Conservation (phyloP, 2,888 invertebrate genomes). For the Chorisops tibialis region DNA sequence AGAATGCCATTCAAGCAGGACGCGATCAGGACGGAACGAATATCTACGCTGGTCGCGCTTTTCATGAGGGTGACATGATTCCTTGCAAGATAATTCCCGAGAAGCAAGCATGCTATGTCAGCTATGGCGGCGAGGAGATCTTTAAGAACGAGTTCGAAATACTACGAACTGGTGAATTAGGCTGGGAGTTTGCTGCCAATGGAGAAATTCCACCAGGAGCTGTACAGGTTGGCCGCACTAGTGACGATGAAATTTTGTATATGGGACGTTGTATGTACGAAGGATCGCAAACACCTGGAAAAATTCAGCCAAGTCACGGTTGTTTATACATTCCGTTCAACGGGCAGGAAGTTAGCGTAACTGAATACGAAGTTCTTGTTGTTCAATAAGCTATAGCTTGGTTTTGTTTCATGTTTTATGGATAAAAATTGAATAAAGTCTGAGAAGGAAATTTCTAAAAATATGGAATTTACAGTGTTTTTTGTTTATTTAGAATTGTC, state of each 20-base stretch:
- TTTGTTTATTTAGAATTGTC: too few species aligned
- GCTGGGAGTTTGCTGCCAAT: conserved; percentile 62
- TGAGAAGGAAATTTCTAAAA: too few species aligned
- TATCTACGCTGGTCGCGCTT: conserved; percentile 71
- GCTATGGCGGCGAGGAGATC: conserved; percentile 62
- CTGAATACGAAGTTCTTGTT: conserved; percentile 51
- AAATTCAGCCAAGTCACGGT: conserved; percentile 59
- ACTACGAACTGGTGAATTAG: conserved; percentile 61
- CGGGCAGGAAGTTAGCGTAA: conserved; percentile 49
- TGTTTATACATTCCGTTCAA: conserved; percentile 54
- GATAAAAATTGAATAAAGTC: too few species aligned
- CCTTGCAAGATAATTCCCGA: conserved; percentile 63
- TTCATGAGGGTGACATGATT: conserved; percentile 61
- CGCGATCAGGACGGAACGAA: conserved; percentile 66
- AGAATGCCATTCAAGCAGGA: conserved; percentile 59
- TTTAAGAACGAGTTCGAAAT: conserved; percentile 64
- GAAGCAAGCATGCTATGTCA: conserved; percentile 62
- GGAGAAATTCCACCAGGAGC: conserved; percentile 65
- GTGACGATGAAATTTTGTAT: conserved; percentile 65
- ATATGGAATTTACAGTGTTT: too few species aligned
- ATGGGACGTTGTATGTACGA: conserved; percentile 65
- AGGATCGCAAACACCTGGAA: conserved; percentile 67
- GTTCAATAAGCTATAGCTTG: conserved; percentile 33
- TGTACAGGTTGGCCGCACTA: conserved; percentile 62
- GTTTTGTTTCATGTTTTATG: too few species aligned